phyloP scores from a whole-genome alignment of 2,888 invertebrate genomes.

The Oithona nana region DNA sequence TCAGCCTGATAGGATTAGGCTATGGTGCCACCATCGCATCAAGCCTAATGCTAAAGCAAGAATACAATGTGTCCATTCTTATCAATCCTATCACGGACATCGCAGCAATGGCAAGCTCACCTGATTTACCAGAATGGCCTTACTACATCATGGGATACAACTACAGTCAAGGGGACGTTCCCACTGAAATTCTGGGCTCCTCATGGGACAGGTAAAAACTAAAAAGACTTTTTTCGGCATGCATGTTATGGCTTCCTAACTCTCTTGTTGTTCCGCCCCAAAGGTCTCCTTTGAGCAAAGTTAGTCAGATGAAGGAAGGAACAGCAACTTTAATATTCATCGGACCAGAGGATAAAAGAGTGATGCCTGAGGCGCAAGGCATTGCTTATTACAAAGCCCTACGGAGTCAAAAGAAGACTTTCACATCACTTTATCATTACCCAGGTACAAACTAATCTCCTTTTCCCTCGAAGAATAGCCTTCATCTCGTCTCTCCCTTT shows the following conservation, averaged over 20 bases:
- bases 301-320: neutral
- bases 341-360: neutral
- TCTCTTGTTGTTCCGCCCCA: too few species aligned
- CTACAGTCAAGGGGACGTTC: neutral
- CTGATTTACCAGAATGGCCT: neutral
- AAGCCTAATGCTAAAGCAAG: neutral
- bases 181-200: neutral
- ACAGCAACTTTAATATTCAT: neutral
- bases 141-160: slow-evolving; percentile 7
- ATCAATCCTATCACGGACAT: slow-evolving; percentile 2
- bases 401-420: neutral
- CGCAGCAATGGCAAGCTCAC: neutral
- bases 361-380: slow-evolving; percentile 4
- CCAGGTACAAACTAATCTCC: neutral
- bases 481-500: neutral
- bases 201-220: too few species aligned
- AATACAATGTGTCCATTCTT: neutral
- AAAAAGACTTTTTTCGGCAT: too few species aligned
- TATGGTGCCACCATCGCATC: slow-evolving; percentile 1
- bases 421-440: neutral
- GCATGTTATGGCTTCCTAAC: too few species aligned
- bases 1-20: neutral
- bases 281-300: slow-evolving; percentile 6
- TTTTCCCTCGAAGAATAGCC: too few species aligned
- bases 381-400: neutral